Conservation (phyloP, 2,888 invertebrate species). For the Molorchus minor region DNA sequence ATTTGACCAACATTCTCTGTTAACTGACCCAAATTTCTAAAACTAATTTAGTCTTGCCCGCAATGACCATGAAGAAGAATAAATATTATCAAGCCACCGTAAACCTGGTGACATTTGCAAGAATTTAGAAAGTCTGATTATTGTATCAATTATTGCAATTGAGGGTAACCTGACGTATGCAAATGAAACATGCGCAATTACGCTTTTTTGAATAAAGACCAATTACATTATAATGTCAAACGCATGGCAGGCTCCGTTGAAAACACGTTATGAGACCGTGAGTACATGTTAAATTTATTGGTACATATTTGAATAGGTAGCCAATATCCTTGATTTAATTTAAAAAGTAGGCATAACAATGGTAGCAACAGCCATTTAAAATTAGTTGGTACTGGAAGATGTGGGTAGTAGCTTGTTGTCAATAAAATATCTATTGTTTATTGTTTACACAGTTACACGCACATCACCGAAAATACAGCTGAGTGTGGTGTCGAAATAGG, state of each 20-base stretch:
- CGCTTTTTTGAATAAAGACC: constrained; percentile 3
- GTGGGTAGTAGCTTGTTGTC: background rate
- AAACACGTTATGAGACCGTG: background rate
- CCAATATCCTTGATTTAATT: constrained; percentile 13
- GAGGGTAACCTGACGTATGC: constrained; percentile 12
- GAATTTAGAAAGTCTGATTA: constrained; percentile 22
- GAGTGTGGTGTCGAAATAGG: background rate
- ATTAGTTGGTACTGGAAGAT: background rate
- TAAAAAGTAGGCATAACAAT: constrained; percentile 1
- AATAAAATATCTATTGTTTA: constrained; percentile 6
- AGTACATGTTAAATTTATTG: background rate
- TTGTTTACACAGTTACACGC: background rate
- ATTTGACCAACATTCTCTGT: too few relatives aligned
- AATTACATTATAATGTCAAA: constrained; percentile 8
- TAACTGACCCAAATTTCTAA: too few relatives aligned
- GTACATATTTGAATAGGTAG: background rate
- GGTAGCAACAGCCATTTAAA: background rate
- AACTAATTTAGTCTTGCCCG: background rate
- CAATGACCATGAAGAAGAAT: too few relatives aligned
- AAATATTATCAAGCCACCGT: too few relatives aligned
- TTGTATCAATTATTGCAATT: constrained; percentile 3
- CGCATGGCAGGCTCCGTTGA: constrained; percentile 1
- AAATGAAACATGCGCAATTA: constrained; percentile 13
- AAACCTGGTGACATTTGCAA: constrained; percentile 8
- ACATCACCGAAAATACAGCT: background rate